Evolutionary conservation across 2,797 vertebrate genomes (phyloP), one percentile per base, ranked within the genome.

Genomic region (Scleropages formosus): DNA sequence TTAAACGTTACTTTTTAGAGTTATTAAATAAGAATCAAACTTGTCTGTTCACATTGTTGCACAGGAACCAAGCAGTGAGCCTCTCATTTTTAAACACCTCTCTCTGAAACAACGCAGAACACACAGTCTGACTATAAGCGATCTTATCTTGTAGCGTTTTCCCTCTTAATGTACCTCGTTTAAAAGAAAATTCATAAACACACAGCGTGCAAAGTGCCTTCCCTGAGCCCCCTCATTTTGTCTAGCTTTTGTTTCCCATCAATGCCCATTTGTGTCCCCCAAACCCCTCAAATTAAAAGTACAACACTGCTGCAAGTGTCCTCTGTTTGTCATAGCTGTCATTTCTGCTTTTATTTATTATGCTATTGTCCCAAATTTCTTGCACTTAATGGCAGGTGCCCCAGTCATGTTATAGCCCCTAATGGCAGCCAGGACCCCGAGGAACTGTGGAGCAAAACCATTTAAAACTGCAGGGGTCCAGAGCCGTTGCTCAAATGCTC

Each of bases 161-260:
- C 74, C 66, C 74, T 75, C 74, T 69, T 70, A 62, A 75, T 75
- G 74, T 75, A 70, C 39, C 20, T 47, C 24, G 69, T 75, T 62
- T 60, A 0, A 46, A 69, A 44, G 44, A 16, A 75, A 39, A 61
- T n/a, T 11, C 66, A 62, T 75, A 75, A 75, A 75, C 74, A 75
- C 22, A 47, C 65, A 27, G 46, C 56, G 69, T 56, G 16, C 74
- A 75, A 49, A 75, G 74, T 69, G 74, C 74, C 58, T 49, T 47
- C 56, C 56, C n/a, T 20, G 15, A 62, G 66, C 66, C 74, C 24
- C 51, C 66, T 46, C 39, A 22, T 61, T 75, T 68, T 60, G 56
- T 75, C 51, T 60, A 62, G 64, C 74, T 75, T 75, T 68, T 61
- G 62, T 58, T 75, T 67, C 73, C 73, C 63, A 67, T 75, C 75